These are phyloP conservation scores for Digitonthophagus gazella DNA, from an alignment of 2,888 invertebrate genomes.

Conservation along the genomic window DNA sequence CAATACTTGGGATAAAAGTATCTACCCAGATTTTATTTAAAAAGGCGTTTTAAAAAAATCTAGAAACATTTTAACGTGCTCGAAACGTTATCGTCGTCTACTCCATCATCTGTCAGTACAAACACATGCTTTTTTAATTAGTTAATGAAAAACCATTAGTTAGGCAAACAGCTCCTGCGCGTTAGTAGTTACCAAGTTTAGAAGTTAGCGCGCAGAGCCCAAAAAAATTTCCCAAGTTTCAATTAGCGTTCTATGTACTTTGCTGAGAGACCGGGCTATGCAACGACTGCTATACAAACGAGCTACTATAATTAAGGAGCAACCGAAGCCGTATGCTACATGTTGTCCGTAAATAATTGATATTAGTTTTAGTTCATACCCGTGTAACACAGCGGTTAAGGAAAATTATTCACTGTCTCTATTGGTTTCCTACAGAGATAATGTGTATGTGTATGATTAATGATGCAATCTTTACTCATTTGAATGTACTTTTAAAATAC, in stretches of 20 bases:
- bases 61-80: too few relatives aligned
- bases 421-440: not conserved
- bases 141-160: not conserved
- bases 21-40: too few relatives aligned
- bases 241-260: not conserved
- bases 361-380: not conserved
- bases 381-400: not conserved
- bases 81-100: too few relatives aligned
- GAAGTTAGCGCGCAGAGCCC: too few relatives aligned
- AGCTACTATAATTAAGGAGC: not conserved
- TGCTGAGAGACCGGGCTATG: not conserved
- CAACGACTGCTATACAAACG: not conserved
- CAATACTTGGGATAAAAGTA: not conserved
- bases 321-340: not conserved
- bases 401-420: not conserved
- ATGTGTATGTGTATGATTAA: too few relatives aligned
- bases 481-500: too few relatives aligned
- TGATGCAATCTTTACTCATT: too few relatives aligned
- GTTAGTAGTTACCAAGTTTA: not conserved
- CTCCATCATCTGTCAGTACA: not conserved
- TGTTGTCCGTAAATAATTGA: not conserved
- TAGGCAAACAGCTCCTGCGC: not conserved
- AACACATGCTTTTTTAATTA: not conserved
- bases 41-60: too few relatives aligned
- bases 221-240: not conserved